Evolutionary conservation across 2,888 invertebrate species (phyloP), one percentile per base, ranked within the genome.

Genomic region (Charanyca ferruginea): DNA sequence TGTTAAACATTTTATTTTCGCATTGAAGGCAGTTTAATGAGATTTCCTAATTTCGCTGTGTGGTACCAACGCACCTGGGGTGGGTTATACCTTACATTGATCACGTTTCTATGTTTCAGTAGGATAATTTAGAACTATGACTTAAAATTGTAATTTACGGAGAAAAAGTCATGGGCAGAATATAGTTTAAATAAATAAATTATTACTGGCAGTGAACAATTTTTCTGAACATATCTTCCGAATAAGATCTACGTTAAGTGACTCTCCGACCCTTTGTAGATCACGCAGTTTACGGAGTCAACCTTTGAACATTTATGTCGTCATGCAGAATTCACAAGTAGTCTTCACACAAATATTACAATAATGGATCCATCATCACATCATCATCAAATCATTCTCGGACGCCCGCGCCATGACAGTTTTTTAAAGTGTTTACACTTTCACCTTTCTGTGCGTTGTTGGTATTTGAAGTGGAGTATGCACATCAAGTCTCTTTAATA

Each of bases 381-480:
- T 51, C 54, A 47, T 51, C 45, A 66, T 74, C 49, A 45, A 28
- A 49, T 66, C 53, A 48, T 41, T 41, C 53, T 59, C 35, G 67
- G 45, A n/a, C n/a, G 54, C n/a, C n/a, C n/a, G n/a, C n/a, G n/a
- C 75, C 58, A 71, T 58, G 53, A 73, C 66, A 61, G 47, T 65
- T 75, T n/a, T 71, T 44, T 16, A 23, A 23, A 60, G 67, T 74
- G 55, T 41, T 60, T 52, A n/a, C 28, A 53, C 72, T 73, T 73
- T 73, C 76, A 53, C 69, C 22, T 25, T 35, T 9, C 8, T 25
- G 8, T 32, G 22, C 5, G 20, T 48, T 55, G 23, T 65, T 48
- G 28, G 32, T 35, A 23, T 32, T 51, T 41, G 51, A 23, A 51
- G 48, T 45, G 23, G 2, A 49, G n/a, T 23, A 0, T 5, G 28